Evolutionary conservation across 2,888 invertebrate species (phyloP), one percentile per base, ranked within the genome.

Genomic region (Boloria selene): DNA sequence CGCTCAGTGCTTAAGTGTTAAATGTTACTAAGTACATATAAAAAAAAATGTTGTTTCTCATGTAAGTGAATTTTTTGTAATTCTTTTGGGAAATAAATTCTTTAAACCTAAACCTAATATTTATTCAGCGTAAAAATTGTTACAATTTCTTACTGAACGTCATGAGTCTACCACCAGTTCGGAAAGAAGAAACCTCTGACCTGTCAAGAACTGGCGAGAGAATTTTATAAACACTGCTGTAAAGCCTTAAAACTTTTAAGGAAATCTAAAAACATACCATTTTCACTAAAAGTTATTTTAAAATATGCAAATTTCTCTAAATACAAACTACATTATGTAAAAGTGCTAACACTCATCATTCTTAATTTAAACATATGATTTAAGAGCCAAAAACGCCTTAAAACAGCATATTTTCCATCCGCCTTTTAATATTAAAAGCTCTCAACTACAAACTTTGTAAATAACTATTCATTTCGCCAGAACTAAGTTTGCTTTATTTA

Each of bases 401-500:
- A 65, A 65, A 65, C 56, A 38, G 10, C 31, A 38, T 38, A 38
- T 38, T 38, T 38, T 38, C 31, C 31, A 38, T 38, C 31, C 10
- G 7, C 31, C 31, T 38, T 38, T 38, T 38, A 38, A 38, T 38
- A 64, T 65, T 63, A 68, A 67, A 63, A 69, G 67, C 69, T 61
- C 64, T 38, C 31, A 38, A 38, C 31, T 66, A 45, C 59, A 49
- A 65, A 70, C 68, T 71, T 59, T 59, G 65, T 70, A 67, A 65
- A 70, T 72, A 71, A 71, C 64, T 68, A 69, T 69, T 72, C 68
- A 69, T 68, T 67, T 61, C 61, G 18, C 63, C 17, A 58, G 60
- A 68, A 38, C 59, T 22, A 55, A 55, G 50, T 66, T 65, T 31
- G 53, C 60, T 61, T 65, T 64, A 68, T 68, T 70, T 68, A 66